Conservation (phyloP, 2,797 vertebrate genomes). For the Schizopygopsis pylzovi region DNA sequence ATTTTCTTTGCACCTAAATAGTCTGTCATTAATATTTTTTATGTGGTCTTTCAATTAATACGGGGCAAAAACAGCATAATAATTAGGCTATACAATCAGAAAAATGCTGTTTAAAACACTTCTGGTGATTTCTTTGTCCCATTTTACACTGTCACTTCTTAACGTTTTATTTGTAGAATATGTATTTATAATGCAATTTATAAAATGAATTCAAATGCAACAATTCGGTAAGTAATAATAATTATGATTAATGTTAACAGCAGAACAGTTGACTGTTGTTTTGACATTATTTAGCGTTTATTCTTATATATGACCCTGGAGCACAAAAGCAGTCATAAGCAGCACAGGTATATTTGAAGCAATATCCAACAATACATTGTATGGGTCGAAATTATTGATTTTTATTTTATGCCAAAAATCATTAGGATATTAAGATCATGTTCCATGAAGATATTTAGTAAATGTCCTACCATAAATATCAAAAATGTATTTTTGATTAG, state of each 20-base stretch:
- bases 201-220: background rate
- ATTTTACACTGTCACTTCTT: background rate
- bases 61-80: background rate
- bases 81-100: no score
- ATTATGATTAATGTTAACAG: background rate
- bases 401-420: no score
- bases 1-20: background rate
- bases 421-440: no score
- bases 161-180: background rate
- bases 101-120: background rate
- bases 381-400: no score
- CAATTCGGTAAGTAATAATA: background rate
- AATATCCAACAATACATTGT: no score
- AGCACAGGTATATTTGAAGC: no score
- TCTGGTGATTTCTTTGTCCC: background rate
- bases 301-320: no score
- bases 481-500: no score
- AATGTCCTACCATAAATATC: no score
- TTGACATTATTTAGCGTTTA: background rate
- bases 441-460: no score
- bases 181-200: background rate
- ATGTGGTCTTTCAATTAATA: background rate
- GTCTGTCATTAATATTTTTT: background rate
- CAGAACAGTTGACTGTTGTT: background rate
- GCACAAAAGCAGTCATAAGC: no score